Conservation (phyloP, 2,797 vertebrate genomes). For the Falco novaeseelandiae region DNA sequence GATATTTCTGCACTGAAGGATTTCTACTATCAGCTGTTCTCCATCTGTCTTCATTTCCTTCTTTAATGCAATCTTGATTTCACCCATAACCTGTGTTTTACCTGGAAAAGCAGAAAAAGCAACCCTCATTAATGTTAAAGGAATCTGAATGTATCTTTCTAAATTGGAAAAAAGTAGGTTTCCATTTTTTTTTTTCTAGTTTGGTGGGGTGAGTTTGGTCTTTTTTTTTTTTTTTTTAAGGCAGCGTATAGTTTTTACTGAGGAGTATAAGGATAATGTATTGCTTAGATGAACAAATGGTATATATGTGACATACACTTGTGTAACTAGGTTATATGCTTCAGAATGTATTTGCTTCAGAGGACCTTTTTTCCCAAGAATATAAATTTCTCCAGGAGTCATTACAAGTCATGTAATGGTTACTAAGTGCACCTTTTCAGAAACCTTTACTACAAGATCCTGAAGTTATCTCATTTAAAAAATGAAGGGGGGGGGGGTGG, state of each 20-base stretch:
- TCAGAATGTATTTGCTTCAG: not conserved
- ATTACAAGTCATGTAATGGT: not conserved
- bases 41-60: slow-evolving; percentile 98
- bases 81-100: slow-evolving; percentile 97
- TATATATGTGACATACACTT: not conserved
- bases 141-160: not conserved
- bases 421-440: not conserved
- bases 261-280: not conserved
- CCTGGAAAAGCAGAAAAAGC: slow-evolving; percentile 74
- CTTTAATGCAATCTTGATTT: slow-evolving; percentile 97
- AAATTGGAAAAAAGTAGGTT: not conserved
- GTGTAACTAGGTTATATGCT: not conserved
- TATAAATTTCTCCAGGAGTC: not conserved
- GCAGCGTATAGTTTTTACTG: not conserved
- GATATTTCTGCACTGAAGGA: slow-evolving; percentile 98
- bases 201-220: fast-evolving
- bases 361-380: not conserved
- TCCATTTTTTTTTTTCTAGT: too few relatives aligned
- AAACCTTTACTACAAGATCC: not conserved
- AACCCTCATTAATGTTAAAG: not conserved
- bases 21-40: slow-evolving; percentile 94
- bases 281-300: not conserved
- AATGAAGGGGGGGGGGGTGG: too few relatives aligned
- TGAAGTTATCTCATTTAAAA: not conserved
- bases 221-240: not conserved